phyloP scores from a whole-genome alignment of 1,140 invertebrate species.

The Branchinecta lynchi region DNA sequence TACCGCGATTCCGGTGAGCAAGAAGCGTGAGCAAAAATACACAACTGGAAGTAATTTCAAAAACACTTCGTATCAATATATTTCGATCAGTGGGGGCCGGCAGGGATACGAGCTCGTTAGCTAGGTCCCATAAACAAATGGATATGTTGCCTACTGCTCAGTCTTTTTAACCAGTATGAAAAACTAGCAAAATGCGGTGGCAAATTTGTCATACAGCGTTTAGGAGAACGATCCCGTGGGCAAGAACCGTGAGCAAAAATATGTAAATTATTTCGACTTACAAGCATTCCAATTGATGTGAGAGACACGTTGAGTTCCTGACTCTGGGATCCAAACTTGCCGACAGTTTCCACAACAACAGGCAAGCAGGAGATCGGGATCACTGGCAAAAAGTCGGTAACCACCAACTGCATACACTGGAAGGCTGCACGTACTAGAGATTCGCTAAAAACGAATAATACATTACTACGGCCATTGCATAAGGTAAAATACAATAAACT shows the following conservation, averaged over 20 bases:
- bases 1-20: too few relatives aligned
- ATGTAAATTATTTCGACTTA: constrained; percentile 32
- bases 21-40: too few relatives aligned
- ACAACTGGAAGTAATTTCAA: too few relatives aligned
- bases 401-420: constrained; percentile 86
- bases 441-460: constrained; percentile 45
- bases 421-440: constrained; percentile 81
- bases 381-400: constrained; percentile 84
- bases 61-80: too few relatives aligned
- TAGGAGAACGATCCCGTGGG: not conserved
- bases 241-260: constrained; percentile 24
- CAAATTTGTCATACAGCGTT: constrained; percentile 3
- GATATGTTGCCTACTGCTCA: too few relatives aligned
- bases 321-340: constrained; percentile 89
- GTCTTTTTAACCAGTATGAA: too few relatives aligned
- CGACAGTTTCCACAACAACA: constrained; percentile 79
- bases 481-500: constrained; percentile 1
- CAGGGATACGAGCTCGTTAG: too few relatives aligned
- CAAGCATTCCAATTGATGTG: constrained; percentile 92
- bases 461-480: constrained; percentile 7
- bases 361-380: constrained; percentile 76
- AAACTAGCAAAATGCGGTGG: too few relatives aligned
- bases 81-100: too few relatives aligned
- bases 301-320: constrained; percentile 95
- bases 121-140: too few relatives aligned